Conservation (phyloP, 2,113 vertebrate species). For the Solea senegalensis region DNA sequence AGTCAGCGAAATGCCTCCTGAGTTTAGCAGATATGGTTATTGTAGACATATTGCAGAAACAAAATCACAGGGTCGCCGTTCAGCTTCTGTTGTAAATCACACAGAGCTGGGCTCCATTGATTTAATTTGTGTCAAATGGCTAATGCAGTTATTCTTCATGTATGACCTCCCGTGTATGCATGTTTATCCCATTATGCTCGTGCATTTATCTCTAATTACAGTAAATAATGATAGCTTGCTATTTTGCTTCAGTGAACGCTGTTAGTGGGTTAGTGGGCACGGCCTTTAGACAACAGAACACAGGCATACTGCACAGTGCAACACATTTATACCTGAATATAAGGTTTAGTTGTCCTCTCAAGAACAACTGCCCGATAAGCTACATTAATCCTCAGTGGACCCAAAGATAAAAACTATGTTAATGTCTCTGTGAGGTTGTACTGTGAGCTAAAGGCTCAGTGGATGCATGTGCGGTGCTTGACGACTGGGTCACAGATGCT, state of each 20-base stretch:
- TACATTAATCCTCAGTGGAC: no score
- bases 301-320: no score
- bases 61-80: slow-evolving; percentile 51
- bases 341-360: no score
- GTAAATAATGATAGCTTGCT: slow-evolving; percentile 58
- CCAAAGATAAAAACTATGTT: no score
- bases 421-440: no score
- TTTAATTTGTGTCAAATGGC: slow-evolving; percentile 74
- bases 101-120: slow-evolving; percentile 60
- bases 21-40: slow-evolving; percentile 26
- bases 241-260: slow-evolving; percentile 52
- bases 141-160: slow-evolving; percentile 71
- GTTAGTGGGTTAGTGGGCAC: not conserved
- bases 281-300: no score
- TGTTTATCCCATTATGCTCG: slow-evolving; percentile 67
- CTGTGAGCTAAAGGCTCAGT: no score
- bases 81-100: slow-evolving; percentile 56
- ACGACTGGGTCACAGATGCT: no score
- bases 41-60: slow-evolving; percentile 46
- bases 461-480: no score
- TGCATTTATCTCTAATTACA: slow-evolving; percentile 66
- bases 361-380: no score
- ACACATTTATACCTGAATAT: no score
- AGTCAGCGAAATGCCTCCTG: slow-evolving; percentile 37
- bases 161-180: slow-evolving; percentile 53